Percentiles rank a stretch among this genome's conserved stretches.
Evolutionary conservation across 1,140 invertebrate genomes (phyloP).

Genomic region (Centruroides vittatus): DNA sequence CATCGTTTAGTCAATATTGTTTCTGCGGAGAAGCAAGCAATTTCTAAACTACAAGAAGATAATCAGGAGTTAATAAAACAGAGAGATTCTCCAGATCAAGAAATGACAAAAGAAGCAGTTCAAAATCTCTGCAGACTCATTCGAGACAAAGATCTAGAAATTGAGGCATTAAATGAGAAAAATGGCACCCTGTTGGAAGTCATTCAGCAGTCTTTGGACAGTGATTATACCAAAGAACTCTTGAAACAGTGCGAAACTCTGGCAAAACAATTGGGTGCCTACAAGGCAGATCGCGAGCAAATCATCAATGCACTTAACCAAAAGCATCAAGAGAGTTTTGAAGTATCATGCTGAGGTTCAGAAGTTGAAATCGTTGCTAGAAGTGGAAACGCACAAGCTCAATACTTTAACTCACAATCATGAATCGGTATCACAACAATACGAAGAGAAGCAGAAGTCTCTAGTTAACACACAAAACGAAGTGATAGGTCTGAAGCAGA

Average conservation of each 20-base stretch:
- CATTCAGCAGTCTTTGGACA: constrained; percentile 22
- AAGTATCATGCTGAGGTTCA: constrained; percentile 71
- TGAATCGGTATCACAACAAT: constrained; percentile 22
- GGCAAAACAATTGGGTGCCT: constrained; percentile 23
- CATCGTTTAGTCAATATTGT: constrained; percentile 30
- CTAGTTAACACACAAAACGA: constrained; percentile 38
- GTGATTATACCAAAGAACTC: constrained; percentile 19
- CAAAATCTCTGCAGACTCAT: constrained; percentile 31
- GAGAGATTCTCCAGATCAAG: constrained; percentile 17
- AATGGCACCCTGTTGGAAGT: constrained; percentile 29
- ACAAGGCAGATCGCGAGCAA: constrained; percentile 48
- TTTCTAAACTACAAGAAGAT: constrained; percentile 30
- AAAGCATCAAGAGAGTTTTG: constrained; percentile 67
- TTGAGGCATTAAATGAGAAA: constrained; percentile 32
- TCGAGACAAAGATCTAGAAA: constrained; percentile 34
- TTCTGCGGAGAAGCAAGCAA: constrained; percentile 27
- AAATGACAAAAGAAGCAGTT: constrained; percentile 31
- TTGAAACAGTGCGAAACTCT: constrained; percentile 30
- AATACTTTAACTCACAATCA: constrained; percentile 27
- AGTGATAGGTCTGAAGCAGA: constrained; percentile 33
- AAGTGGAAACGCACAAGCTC: constrained; percentile 25
- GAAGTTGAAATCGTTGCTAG: constrained; percentile 39
- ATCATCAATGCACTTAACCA: constrained; percentile 54
- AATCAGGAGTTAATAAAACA: constrained; percentile 23
- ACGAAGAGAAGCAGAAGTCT: constrained; percentile 33